These are phyloP conservation scores for Hirtodrosophila trivittata DNA, from an alignment of 2,888 invertebrate genomes.

Conservation along the genomic window DNA sequence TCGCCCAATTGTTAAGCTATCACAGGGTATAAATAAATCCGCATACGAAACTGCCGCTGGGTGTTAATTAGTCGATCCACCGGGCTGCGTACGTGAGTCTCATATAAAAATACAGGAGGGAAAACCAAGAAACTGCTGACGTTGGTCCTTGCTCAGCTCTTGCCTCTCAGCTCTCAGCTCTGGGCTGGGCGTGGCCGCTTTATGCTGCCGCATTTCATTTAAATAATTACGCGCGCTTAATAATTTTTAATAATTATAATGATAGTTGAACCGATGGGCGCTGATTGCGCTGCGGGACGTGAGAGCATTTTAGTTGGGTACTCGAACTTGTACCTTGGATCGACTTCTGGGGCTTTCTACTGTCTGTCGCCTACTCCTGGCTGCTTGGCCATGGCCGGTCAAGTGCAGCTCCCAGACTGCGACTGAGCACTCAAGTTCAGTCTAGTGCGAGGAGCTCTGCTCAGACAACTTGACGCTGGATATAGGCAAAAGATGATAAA, in stretches of 20 bases:
- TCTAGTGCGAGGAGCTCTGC: conserved; percentile 10
- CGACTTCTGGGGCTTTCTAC: conserved; percentile 18
- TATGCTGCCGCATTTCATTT: conserved; percentile 74
- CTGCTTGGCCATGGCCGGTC: conserved; percentile 59
- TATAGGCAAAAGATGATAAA: conserved; percentile 41
- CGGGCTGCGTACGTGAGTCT: conserved; percentile 39
- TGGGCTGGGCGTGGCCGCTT: conserved; percentile 49
- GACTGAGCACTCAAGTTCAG: not conserved
- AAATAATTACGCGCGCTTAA: conserved; percentile 80
- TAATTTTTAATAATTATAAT: conserved; percentile 78
- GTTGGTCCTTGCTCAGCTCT: conserved; percentile 30
- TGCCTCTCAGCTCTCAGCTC: conserved; percentile 1
- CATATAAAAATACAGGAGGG: conserved; percentile 19
- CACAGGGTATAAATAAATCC: conserved; percentile 9
- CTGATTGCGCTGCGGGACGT: conserved; percentile 66
- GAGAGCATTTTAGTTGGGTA: conserved; percentile 60
- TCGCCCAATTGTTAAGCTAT: conserved; percentile 21
- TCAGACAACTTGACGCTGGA: conserved; percentile 62
- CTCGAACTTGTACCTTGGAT: conserved; percentile 1
- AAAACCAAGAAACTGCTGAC: conserved; percentile 31
- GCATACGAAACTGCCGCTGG: conserved; percentile 49
- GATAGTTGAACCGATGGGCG: conserved; percentile 62
- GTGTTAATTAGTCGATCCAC: conserved; percentile 61
- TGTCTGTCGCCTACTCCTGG: conserved; percentile 25
- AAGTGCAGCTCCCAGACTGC: conserved; percentile 49